These are phyloP conservation scores for Lerema accius DNA, from an alignment of 1,140 invertebrate species.

Conservation along the genomic window DNA sequence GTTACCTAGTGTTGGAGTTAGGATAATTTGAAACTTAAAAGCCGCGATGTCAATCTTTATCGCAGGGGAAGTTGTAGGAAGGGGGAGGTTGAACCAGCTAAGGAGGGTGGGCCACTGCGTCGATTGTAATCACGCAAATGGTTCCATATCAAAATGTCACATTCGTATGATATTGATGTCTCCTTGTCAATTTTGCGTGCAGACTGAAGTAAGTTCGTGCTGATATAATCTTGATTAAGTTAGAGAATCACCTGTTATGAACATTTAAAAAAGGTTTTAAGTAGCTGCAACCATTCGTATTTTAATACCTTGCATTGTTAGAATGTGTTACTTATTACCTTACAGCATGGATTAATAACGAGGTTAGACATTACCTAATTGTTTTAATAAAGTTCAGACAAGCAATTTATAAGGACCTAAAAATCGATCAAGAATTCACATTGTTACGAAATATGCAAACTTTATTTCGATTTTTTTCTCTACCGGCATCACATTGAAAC, in stretches of 20 bases:
- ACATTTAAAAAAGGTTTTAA: too few relatives aligned
- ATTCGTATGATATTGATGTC: slow-evolving; percentile 75
- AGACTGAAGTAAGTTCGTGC: slow-evolving; percentile 15
- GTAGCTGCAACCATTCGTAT: too few relatives aligned
- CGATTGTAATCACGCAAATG: slow-evolving; percentile 82
- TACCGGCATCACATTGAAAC: background rate
- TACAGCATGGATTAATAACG: too few relatives aligned
- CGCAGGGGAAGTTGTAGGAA: slow-evolving; percentile 75
- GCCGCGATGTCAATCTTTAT: slow-evolving; percentile 80
- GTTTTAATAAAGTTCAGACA: too few relatives aligned
- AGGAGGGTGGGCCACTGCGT: slow-evolving; percentile 75
- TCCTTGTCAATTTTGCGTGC: slow-evolving; percentile 69
- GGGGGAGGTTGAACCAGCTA: slow-evolving; percentile 58
- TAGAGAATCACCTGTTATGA: background rate
- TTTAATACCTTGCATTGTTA: too few relatives aligned
- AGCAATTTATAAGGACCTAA: too few relatives aligned
- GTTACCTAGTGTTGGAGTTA: slow-evolving; percentile 52
- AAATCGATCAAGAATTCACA: too few relatives aligned
- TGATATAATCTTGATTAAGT: slow-evolving; percentile 10
- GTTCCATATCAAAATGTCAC: slow-evolving; percentile 80
- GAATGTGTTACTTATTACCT: too few relatives aligned
- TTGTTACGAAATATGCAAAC: too few relatives aligned
- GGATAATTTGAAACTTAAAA: slow-evolving; percentile 75
- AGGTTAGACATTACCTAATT: too few relatives aligned
- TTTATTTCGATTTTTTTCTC: background rate